A percentile compares a stretch with the other conserved stretches of the same genome.
Conservation (phyloP, 2,797 vertebrate genomes). For the Onychomys arenicola region DNA sequence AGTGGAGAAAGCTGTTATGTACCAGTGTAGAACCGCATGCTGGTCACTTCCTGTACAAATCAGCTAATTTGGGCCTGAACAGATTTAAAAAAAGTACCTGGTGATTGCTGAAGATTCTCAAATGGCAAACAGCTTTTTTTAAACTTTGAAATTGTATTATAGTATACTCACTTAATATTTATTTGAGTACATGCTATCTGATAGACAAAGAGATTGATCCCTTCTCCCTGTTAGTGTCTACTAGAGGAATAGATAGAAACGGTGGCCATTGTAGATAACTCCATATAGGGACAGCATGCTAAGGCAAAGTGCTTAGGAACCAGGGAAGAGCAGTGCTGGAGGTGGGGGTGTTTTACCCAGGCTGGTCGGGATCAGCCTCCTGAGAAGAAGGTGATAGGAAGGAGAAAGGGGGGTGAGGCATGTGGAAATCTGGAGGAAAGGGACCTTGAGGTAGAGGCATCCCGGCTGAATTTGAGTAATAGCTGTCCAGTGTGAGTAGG, state of each 20-base stretch:
- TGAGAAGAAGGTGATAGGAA: neutral
- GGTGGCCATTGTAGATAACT: neutral
- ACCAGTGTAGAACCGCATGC: neutral
- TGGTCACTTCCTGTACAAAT: neutral
- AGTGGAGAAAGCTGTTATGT: neutral
- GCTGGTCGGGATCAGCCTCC: neutral
- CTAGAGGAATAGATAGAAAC: neutral
- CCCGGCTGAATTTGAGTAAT: neutral
- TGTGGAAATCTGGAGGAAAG: neutral
- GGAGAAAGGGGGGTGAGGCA: neutral
- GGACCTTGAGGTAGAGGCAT: neutral
- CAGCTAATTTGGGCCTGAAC: neutral
- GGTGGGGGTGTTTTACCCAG: neutral
- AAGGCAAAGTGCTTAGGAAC: neutral
- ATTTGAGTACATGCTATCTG: neutral
- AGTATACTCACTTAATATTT: neutral
- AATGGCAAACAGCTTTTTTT: constrained; percentile 42
- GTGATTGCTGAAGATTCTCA: neutral
- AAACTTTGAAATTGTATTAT: neutral
- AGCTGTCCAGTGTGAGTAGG: neutral
- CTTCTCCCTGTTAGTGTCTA: neutral
- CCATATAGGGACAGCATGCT: neutral
- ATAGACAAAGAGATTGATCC: neutral
- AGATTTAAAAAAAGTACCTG: neutral
- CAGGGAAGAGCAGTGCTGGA: neutral